These are phyloP conservation scores for Proteles cristata DNA, from an alignment of 2,113 vertebrate genomes.

Conservation along the genomic window DNA sequence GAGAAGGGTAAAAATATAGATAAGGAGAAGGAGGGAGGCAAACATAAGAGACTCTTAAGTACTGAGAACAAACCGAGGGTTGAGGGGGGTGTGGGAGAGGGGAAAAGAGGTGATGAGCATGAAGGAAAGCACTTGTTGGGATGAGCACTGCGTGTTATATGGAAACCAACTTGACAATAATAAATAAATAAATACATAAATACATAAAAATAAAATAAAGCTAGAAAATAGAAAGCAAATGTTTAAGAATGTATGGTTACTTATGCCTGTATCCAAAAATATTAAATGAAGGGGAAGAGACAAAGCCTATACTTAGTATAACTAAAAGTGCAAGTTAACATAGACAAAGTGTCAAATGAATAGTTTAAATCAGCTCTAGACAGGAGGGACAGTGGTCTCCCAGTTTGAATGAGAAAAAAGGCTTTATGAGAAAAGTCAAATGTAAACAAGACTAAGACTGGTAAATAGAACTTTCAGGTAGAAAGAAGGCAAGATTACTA, in stretches of 20 bases:
- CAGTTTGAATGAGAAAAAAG: neutral
- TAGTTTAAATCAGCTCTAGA: neutral
- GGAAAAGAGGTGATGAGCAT: no score
- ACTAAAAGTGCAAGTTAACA: neutral
- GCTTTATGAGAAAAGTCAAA: neutral
- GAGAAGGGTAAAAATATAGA: no score
- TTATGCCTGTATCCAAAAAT: neutral
- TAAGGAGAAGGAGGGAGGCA: no score
- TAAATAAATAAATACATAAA: no score
- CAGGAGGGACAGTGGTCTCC: neutral
- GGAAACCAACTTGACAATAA: no score
- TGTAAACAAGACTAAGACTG: neutral
- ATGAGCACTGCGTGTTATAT: no score
- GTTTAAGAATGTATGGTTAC: neutral
- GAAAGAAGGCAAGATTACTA: neutral
- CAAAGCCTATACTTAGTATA: neutral
- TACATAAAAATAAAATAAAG: no score
- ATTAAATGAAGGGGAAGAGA: neutral
- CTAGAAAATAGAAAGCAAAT: neutral
- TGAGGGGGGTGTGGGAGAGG: no score
- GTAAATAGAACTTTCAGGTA: neutral
- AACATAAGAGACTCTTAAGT: no score
- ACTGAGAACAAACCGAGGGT: no score
- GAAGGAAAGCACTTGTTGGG: no score
- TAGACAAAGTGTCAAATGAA: neutral